A percentile compares a stretch with the other conserved stretches of the same genome.
Conservation (phyloP, 2,113 vertebrate species). For the Forbesichthys agassizii region DNA sequence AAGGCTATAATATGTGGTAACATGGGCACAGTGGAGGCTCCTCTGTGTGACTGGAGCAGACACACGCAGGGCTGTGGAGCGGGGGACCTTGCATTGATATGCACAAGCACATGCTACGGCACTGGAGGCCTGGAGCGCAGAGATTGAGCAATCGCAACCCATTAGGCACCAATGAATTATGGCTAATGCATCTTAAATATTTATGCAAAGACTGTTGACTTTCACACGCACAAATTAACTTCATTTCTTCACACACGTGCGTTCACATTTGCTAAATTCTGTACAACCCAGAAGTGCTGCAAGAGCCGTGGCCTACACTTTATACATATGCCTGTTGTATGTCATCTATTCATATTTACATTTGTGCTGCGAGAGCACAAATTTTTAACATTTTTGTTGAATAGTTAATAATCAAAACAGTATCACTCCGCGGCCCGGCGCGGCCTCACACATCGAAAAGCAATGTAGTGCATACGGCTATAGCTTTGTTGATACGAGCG, state of each 20-base stretch:
- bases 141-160: conserved; percentile 65
- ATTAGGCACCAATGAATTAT: conserved; percentile 66
- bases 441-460: no score
- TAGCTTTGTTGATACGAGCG: no score
- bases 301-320: no score
- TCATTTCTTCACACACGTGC: neutral
- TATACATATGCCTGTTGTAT: no score
- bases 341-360: no score
- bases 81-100: conserved; percentile 56
- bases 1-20: conserved; percentile 50
- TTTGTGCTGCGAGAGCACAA: no score
- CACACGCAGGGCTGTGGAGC: conserved; percentile 22
- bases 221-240: conserved; percentile 37
- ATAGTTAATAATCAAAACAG: no score
- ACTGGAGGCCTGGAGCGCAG: conserved; percentile 52
- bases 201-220: conserved; percentile 61
- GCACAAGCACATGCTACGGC: conserved; percentile 62
- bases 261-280: neutral
- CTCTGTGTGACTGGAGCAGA: conserved; percentile 37
- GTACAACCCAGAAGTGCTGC: neutral
- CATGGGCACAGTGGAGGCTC: conserved; percentile 39
- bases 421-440: no score
- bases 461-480: no score
- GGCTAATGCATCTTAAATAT: conserved; percentile 66
- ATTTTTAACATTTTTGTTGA: no score